These are phyloP conservation scores for Aleiodes alternator DNA, from an alignment of 2,888 invertebrate species.

Conservation along the genomic window DNA sequence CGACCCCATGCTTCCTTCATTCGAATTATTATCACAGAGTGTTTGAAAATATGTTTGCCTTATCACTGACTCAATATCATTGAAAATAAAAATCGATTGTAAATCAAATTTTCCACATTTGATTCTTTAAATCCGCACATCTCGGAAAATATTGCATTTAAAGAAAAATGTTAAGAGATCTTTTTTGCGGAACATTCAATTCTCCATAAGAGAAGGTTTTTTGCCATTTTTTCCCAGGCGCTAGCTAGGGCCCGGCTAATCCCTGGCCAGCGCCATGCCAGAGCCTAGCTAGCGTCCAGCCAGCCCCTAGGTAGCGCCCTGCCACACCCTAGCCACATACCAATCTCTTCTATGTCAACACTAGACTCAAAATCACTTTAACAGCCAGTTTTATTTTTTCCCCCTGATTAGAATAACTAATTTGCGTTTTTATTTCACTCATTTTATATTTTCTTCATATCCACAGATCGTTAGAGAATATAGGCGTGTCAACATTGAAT, in stretches of 20 bases:
- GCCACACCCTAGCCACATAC: too few relatives aligned
- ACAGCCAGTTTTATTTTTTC: not conserved
- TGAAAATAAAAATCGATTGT: not conserved
- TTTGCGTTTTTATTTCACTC: not conserved
- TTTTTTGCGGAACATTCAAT: too few relatives aligned
- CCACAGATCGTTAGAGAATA: not conserved
- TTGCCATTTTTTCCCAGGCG: too few relatives aligned
- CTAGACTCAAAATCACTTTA: too few relatives aligned
- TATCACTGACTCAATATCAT: not conserved
- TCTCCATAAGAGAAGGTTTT: too few relatives aligned
- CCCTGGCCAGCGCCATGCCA: too few relatives aligned
- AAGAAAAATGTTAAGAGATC: too few relatives aligned
- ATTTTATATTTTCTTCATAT: not conserved
- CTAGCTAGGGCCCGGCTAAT: too few relatives aligned
- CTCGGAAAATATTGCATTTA: not conserved
- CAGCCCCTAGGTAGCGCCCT: too few relatives aligned
- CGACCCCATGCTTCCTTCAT: not conserved
- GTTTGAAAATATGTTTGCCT: not conserved
- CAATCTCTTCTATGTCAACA: too few relatives aligned
- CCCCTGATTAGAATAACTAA: constrained; percentile 5
- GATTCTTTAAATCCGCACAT: not conserved
- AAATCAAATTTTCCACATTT: not conserved
- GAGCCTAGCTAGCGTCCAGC: too few relatives aligned
- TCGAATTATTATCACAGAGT: not conserved
- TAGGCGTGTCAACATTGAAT: constrained; percentile 53